Evolutionary conservation across 35 echinoderm and acorn worm species (phyloP).

Genomic region (Diadema setosum): DNA sequence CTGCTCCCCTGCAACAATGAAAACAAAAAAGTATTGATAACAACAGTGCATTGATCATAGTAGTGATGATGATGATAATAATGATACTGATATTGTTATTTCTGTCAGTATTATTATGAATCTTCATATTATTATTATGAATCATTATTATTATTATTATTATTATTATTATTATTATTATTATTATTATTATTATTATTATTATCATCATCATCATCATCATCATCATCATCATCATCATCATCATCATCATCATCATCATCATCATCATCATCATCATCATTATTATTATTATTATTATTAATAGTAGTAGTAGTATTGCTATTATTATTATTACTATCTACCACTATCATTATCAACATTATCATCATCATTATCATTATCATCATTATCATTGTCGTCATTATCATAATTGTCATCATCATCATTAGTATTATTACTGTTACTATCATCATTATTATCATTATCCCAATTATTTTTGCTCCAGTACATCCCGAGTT

Average conservation of each 20-base stretch:
- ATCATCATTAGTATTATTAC: too few species aligned
- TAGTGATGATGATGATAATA: neutral
- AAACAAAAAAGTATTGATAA: neutral
- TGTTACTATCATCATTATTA: too few species aligned
- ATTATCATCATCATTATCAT: too few species aligned
- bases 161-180: neutral
- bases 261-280: neutral
- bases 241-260: neutral
- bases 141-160: neutral
- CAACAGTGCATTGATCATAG: neutral
- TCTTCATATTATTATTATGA: neutral
- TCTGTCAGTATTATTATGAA: neutral
- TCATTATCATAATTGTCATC: too few species aligned
- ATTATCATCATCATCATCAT: neutral
- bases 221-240: neutral
- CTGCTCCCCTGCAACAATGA: conserved; percentile 61
- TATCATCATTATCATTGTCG: too few species aligned
- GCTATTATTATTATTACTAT: too few species aligned
- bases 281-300: neutral
- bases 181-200: neutral
- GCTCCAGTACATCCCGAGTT: too few species aligned
- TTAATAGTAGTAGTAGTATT: too few species aligned
- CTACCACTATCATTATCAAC: too few species aligned
- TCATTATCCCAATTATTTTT: too few species aligned
- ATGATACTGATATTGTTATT: neutral